Evolutionary conservation across 2,888 invertebrate species (phyloP).

Genomic region (Lepidocyrtoides sp.): DNA sequence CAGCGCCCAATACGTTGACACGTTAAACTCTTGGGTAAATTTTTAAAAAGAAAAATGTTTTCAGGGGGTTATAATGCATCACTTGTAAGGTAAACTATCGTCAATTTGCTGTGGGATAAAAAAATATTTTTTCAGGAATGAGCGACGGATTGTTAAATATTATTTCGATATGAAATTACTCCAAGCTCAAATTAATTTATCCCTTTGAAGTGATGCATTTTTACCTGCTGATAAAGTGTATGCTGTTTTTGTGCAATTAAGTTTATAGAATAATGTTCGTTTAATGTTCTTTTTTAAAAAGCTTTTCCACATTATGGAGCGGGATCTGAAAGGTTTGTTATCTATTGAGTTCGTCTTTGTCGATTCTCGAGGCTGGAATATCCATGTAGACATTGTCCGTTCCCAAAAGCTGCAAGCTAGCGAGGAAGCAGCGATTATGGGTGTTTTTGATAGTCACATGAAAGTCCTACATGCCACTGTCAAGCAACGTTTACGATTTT

Average conservation of each 20-base stretch:
- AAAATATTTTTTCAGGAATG: too few species aligned
- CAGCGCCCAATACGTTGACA: slow-evolving; percentile 82
- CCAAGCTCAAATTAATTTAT: too few species aligned
- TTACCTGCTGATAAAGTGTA: too few species aligned
- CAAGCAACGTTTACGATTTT: slow-evolving; percentile 82
- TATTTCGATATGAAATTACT: too few species aligned
- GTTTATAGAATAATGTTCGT: not conserved
- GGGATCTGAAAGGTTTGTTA: slow-evolving; percentile 83
- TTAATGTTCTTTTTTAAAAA: slow-evolving; percentile 3
- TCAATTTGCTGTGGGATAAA: too few species aligned
- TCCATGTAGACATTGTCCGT: slow-evolving; percentile 82
- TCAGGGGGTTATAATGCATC: too few species aligned
- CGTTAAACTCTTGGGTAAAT: slow-evolving; percentile 84
- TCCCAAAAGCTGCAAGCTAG: slow-evolving; percentile 77
- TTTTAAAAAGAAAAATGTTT: not conserved
- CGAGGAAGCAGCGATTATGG: slow-evolving; percentile 82
- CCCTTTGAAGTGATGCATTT: too few species aligned
- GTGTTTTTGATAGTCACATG: slow-evolving; percentile 84
- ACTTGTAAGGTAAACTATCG: too few species aligned
- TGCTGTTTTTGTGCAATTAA: not conserved
- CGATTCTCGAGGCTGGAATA: slow-evolving; percentile 82
- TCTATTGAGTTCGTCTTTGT: slow-evolving; percentile 84
- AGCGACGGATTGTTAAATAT: too few species aligned
- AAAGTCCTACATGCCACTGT: slow-evolving; percentile 84
- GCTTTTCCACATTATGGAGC: slow-evolving; percentile 83